Percentiles rank a stretch among this genome's conserved stretches.
phyloP scores from a whole-genome alignment of 1,140 invertebrate genomes.

The Drosophila jambulina region DNA sequence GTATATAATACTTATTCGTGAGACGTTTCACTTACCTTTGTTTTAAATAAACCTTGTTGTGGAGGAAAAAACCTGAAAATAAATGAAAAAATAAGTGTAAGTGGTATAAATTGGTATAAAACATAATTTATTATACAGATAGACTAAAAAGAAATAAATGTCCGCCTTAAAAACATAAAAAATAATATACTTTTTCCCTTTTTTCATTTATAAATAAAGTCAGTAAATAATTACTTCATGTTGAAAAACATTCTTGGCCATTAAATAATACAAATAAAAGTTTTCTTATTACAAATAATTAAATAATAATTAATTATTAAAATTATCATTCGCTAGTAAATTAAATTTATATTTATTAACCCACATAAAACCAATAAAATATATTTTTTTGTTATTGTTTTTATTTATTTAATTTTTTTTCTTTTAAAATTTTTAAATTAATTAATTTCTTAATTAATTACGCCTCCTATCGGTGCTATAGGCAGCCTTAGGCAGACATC shows the following conservation, averaged over 20 bases:
- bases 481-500: neutral
- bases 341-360: neutral
- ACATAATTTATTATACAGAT: neutral
- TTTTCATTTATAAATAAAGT: neutral
- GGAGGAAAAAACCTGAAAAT: neutral
- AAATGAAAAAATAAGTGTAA: neutral
- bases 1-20: neutral
- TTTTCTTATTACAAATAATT: neutral
- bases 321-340: neutral
- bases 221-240: too few species aligned
- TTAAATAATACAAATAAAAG: neutral
- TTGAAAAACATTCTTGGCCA: too few species aligned
- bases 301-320: neutral
- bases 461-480: neutral
- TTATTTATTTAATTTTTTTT: neutral
- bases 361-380: neutral
- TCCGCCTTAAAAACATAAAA: too few species aligned
- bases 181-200: too few species aligned
- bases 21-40: neutral
- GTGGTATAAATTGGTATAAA: too few species aligned
- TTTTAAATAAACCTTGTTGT: neutral
- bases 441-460: slow-evolving; percentile 4
- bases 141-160: neutral
- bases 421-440: neutral
- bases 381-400: neutral